phyloP scores from a whole-genome alignment of 92 coral and sea anemone genomes.

The Blastomussa wellsi region DNA sequence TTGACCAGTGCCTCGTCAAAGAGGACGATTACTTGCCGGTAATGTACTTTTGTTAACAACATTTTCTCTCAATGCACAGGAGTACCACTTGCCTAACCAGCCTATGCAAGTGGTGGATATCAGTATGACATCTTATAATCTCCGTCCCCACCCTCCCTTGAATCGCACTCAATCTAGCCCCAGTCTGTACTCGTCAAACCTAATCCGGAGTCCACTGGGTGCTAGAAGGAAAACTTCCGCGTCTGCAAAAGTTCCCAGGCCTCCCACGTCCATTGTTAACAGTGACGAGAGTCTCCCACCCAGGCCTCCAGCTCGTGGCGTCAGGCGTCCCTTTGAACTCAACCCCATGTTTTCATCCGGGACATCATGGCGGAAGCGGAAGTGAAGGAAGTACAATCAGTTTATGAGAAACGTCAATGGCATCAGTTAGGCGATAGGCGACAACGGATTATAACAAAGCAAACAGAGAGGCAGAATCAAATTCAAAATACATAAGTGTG shows the following conservation, averaged over 20 bases:
- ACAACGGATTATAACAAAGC: too few relatives aligned
- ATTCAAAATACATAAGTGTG: too few relatives aligned
- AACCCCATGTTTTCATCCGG: constrained; percentile 79
- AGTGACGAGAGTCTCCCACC: constrained; percentile 59
- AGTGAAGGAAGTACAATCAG: background rate
- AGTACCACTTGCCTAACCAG: constrained; percentile 77
- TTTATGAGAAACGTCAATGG: background rate
- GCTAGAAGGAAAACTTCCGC: background rate
- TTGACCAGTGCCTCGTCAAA: too few relatives aligned
- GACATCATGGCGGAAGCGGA: constrained; percentile 75
- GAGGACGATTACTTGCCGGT: too few relatives aligned
- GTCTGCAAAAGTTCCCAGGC: constrained; percentile 49
- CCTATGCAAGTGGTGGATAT: constrained; percentile 62
- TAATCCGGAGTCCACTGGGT: constrained; percentile 31
- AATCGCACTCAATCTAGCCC: constrained; percentile 79
- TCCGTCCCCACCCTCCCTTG: constrained; percentile 43
- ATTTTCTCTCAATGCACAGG: constrained; percentile 41
- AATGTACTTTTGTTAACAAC: background rate
- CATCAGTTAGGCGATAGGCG: too few relatives aligned
- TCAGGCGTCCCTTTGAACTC: constrained; percentile 39
- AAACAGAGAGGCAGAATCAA: too few relatives aligned
- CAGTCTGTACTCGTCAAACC: constrained; percentile 56
- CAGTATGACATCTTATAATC: constrained; percentile 45
- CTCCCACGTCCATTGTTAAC: constrained; percentile 34
- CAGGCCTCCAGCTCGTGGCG: constrained; percentile 51